Base-by-base conservation (phyloP, 53 echinoderm and acorn worm genomes). In the Stichopus horrens region DNA sequence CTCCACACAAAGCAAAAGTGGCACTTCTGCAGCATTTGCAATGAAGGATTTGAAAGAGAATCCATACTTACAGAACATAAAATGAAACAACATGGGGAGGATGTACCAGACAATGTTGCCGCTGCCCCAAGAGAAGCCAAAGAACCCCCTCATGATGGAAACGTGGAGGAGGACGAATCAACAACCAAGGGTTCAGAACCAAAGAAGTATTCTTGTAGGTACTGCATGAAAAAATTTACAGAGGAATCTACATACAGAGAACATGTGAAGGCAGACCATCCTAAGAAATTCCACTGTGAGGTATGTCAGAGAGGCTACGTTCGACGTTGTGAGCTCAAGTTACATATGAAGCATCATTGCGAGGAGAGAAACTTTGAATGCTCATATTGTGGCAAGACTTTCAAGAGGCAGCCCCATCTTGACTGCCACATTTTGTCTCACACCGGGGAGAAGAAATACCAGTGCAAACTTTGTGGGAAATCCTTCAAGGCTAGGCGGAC, bases 321-420 rank as follows among this genome's bases (percentile, higher is more conserved):
- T 87, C 74, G 87, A 10, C 87, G 55, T 23, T 87, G 87, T 87
- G 87, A 87, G 58, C 74, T 87, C 21, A 87, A 75, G 53, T 54
- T 87, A 19, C 87, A 87, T 5, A 55, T 55, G 55, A 87, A 87
- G 58, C 75, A 74, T 21, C 87, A 87, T 20, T 21, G 22, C 19
- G 87, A 87, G 57, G 75, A 74, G n/a, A 54, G 87, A 75, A 75
- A 87, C 20, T 87, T 87, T 74, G 22, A 14, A 1, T 87, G 87
- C 23, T 19, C 52, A 9, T 87, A 87, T 56, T 87, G 87, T 21
- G 74, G 14, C n/a, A 87, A 87, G 55, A 5, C 87, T 9, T 87
- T 87, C 55, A 87, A 87, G 87, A 74, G 87, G 73, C 87, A 87
- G 58, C 54, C 87, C 8, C 87, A 87, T 75, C 55, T 87, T 56